phyloP scores from a whole-genome alignment of 2,888 invertebrate genomes.

The Hesperia comma region DNA sequence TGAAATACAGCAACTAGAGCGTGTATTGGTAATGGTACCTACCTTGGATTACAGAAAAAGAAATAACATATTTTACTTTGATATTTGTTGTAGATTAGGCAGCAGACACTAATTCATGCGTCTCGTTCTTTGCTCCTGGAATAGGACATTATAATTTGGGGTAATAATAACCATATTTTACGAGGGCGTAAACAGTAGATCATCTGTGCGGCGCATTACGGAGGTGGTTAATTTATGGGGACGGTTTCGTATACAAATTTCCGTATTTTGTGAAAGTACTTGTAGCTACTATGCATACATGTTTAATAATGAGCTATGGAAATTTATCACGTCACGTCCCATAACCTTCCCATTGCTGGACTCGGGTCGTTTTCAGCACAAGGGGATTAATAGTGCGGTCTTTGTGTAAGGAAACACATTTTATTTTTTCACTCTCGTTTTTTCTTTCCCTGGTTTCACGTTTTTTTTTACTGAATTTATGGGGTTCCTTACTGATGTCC shows the following conservation, averaged over 20 bases:
- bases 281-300: constrained; percentile 1
- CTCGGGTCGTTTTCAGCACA: too few relatives aligned
- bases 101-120: constrained; percentile 34
- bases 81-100: background rate
- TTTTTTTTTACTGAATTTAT: too few relatives aligned
- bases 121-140: constrained; percentile 40
- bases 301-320: background rate
- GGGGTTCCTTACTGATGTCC: too few relatives aligned
- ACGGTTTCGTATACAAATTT: constrained; percentile 29
- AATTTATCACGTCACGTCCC: background rate
- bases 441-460: too few relatives aligned
- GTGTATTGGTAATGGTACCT: too few relatives aligned
- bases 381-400: too few relatives aligned
- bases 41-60: too few relatives aligned
- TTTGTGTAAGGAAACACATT: too few relatives aligned
- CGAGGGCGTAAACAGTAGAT: constrained; percentile 53
- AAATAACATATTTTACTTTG: background rate
- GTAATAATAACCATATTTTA: constrained; percentile 57
- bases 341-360: background rate
- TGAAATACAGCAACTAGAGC: too few relatives aligned
- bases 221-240: constrained; percentile 48
- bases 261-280: constrained; percentile 26
- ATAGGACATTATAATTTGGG: constrained; percentile 50
- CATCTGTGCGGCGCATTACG: constrained; percentile 51
- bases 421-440: too few relatives aligned